These are phyloP conservation scores for Spilosoma lubricipeda DNA, from an alignment of 2,888 invertebrate species.

Conservation along the genomic window DNA sequence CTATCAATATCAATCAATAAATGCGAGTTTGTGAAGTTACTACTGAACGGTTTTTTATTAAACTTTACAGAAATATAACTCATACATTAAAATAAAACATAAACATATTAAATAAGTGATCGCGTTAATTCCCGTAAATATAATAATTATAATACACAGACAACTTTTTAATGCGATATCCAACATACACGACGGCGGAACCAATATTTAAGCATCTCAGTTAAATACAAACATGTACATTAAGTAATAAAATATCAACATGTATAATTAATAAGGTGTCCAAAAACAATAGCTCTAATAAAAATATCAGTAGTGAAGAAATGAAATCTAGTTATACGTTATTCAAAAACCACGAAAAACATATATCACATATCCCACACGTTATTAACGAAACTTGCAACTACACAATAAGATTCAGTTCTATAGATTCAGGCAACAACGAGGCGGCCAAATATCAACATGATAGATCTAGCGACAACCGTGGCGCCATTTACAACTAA, in stretches of 20 bases:
- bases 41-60: no score
- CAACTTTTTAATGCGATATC: no score
- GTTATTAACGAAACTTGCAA: slow-evolving; percentile 27
- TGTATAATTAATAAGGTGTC: background rate
- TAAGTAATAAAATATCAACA: background rate
- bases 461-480: slow-evolving; percentile 79
- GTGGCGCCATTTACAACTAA: slow-evolving; percentile 80
- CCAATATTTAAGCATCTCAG: no score
- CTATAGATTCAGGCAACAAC: slow-evolving; percentile 76
- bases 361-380: slow-evolving; percentile 27
- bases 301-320: background rate
- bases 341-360: slow-evolving; percentile 1
- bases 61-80: no score
- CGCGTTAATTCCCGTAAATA: no score
- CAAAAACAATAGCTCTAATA: background rate
- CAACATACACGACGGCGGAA: no score
- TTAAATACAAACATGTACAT: background rate
- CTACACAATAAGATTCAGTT: slow-evolving; percentile 55
- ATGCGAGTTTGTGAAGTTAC: no score
- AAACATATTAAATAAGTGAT: no score
- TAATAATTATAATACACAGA: no score
- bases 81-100: no score
- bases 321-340: background rate
- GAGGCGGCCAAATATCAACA: slow-evolving; percentile 71
- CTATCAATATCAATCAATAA: no score